Conservation (phyloP, 2,113 vertebrate species). For the Entomyzon cyanotis region DNA sequence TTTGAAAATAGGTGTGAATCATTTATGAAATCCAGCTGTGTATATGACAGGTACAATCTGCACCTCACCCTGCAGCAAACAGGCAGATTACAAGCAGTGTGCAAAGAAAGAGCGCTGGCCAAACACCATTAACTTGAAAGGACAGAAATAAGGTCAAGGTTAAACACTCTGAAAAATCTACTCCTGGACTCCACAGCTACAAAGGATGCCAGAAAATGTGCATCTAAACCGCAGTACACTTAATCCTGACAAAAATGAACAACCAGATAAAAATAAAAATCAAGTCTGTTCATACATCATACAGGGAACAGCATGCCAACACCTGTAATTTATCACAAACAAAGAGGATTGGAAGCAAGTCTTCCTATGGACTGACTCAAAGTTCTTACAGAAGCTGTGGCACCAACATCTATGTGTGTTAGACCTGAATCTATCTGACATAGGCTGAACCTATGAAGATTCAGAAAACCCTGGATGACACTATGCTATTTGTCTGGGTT, state of each 20-base stretch:
- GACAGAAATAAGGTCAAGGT: constrained; percentile 32
- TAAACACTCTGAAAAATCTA: not conserved
- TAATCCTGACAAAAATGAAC: not conserved
- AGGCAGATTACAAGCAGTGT: not conserved
- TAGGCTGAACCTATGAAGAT: not conserved
- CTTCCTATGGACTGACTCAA: not conserved
- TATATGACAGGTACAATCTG: constrained; percentile 13
- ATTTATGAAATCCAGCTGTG: constrained; percentile 39
- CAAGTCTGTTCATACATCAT: not conserved
- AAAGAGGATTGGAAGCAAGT: not conserved
- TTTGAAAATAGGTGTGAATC: constrained; percentile 45
- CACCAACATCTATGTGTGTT: not conserved
- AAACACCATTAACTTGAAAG: not conserved
- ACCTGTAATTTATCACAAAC: not conserved
- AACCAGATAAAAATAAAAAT: not conserved
- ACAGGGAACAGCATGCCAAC: not conserved
- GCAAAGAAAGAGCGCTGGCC: not conserved
- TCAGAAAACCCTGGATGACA: not conserved
- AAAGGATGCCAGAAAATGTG: not conserved
- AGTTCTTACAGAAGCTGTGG: not conserved
- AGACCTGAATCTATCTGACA: not conserved
- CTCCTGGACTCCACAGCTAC: not conserved
- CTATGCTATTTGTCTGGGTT: not conserved
- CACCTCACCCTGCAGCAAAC: not conserved
- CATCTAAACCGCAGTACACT: not conserved